Evolutionary conservation across 1,140 invertebrate species (phyloP), one percentile per base, ranked within the genome.

Genomic region (Solen grandis): DNA sequence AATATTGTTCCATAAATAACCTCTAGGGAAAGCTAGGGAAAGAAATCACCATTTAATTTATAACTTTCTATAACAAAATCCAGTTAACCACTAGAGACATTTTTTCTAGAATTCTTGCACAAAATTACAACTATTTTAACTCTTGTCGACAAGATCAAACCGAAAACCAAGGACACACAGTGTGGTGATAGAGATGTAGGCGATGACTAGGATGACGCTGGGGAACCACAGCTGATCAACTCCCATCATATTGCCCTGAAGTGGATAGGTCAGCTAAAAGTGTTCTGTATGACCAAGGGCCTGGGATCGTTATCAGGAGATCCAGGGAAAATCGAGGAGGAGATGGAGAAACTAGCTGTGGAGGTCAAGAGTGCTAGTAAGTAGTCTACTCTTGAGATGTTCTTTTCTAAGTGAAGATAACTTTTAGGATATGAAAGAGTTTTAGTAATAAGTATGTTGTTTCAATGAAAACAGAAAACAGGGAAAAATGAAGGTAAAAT

Each of bases 261-360:
- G n/a, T n/a, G n/a, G n/a, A n/a, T 65, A 13, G 31, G 27, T 5
- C 27, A 65, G n/a, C 22, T 65, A 31, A 65, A 33, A 36, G 41
- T 65, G 31, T n/a, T 65, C 36, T 65, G 62, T 41, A 31, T 65
- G 35, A 65, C 33, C n/a, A 65, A 65, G 35, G 36, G 36, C 5
- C 36, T 35, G 10, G 25, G 5, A 38, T 31, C 35, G 35, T 8
- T 65, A 27, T 25, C 35, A 36, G 31, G 41, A 8, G 14, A 31
- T 25, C 41, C 41, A 13, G 27, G 27, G 13, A 27, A 8, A 14
- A 25, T 59, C 10, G 10, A 59, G 57, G 57, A 59, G 10, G 25
- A 25, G 8, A 31, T 36, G 16, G 62, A 65, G 22, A 65, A 65
- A 38, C 25, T 36, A 5, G 19, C 62, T 31, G 62, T 65, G 4